Conservation (phyloP, 2,113 vertebrate genomes). For the Coreoperca whiteheadi region DNA sequence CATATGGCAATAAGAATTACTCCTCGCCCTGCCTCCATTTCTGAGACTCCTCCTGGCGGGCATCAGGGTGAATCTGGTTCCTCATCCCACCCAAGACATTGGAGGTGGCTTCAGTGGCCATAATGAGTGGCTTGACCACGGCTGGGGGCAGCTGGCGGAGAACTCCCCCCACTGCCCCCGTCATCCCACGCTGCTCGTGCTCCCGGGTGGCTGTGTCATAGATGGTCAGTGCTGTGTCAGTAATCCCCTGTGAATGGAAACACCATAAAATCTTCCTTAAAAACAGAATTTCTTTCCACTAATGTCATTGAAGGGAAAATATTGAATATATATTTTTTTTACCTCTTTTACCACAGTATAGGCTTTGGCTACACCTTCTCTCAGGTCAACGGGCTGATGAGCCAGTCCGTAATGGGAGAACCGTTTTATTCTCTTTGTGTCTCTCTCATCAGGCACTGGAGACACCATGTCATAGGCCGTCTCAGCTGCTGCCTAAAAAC, state of each 20-base stretch:
- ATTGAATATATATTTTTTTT: background rate
- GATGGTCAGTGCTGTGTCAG: slow-evolving; percentile 96
- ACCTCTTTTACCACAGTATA: slow-evolving; percentile 98
- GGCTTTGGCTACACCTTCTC: slow-evolving; percentile 97
- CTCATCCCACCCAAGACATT: slow-evolving; percentile 98
- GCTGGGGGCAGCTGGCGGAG: slow-evolving; percentile 96
- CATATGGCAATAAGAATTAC: slow-evolving; percentile 61
- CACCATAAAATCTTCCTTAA: background rate
- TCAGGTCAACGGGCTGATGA: slow-evolving; percentile 95
- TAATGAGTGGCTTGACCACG: slow-evolving; percentile 95
- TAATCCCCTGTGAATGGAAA: slow-evolving; percentile 87
- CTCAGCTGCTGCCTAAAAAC: slow-evolving; percentile 92
- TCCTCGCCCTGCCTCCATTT: slow-evolving; percentile 95
- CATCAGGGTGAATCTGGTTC: slow-evolving; percentile 97
- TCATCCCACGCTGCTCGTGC: slow-evolving; percentile 96
- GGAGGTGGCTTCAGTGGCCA: slow-evolving; percentile 97
- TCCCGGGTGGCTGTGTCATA: slow-evolving; percentile 96
- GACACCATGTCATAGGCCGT: slow-evolving; percentile 99
- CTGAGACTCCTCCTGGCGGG: slow-evolving; percentile 96
- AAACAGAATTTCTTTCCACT: background rate
- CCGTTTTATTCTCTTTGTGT: slow-evolving; percentile 89
- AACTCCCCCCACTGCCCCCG: slow-evolving; percentile 96
- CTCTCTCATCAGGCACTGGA: slow-evolving; percentile 90
- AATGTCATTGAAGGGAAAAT: background rate
- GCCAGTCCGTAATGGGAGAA: slow-evolving; percentile 91